Percentiles rank a stretch among this genome's conserved stretches.
phyloP scores from a whole-genome alignment of 1,140 invertebrate species.

The Charaxes varanes region DNA sequence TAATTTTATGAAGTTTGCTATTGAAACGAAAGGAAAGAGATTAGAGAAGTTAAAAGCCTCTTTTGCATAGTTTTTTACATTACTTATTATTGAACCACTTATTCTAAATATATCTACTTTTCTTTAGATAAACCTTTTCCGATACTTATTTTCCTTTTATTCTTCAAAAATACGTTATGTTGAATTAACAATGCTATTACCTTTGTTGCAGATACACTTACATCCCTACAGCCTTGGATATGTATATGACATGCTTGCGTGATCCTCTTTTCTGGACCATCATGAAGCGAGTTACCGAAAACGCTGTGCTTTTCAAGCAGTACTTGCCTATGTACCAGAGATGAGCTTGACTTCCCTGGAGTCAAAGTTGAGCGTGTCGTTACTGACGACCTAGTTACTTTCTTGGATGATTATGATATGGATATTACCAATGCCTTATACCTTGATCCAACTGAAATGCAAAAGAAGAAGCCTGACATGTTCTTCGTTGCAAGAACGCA shows the following conservation, averaged over 20 bases:
- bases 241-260: conserved; percentile 75
- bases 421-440: conserved; percentile 79
- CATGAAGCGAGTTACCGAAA: conserved; percentile 73
- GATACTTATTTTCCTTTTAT: too few relatives aligned
- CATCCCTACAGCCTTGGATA: conserved; percentile 57
- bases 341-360: conserved; percentile 76
- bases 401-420: conserved; percentile 81
- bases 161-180: too few relatives aligned
- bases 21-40: too few relatives aligned
- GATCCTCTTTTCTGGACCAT: conserved; percentile 81
- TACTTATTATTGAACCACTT: too few relatives aligned
- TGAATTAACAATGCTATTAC: not conserved
- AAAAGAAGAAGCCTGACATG: conserved; percentile 65
- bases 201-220: conserved; percentile 58
- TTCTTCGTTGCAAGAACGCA: conserved; percentile 54
- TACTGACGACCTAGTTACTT: conserved; percentile 80
- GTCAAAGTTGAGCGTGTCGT: conserved; percentile 78
- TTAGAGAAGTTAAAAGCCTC: too few relatives aligned
- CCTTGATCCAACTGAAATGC: conserved; percentile 46
- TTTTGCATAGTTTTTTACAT: too few relatives aligned
- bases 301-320: conserved; percentile 68
- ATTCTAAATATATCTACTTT: too few relatives aligned
- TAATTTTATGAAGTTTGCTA: too few relatives aligned
- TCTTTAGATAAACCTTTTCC: too few relatives aligned
- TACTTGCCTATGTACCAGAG: conserved; percentile 75